phyloP scores from a whole-genome alignment of 2,888 invertebrate genomes.

The Epinotia nisella region DNA sequence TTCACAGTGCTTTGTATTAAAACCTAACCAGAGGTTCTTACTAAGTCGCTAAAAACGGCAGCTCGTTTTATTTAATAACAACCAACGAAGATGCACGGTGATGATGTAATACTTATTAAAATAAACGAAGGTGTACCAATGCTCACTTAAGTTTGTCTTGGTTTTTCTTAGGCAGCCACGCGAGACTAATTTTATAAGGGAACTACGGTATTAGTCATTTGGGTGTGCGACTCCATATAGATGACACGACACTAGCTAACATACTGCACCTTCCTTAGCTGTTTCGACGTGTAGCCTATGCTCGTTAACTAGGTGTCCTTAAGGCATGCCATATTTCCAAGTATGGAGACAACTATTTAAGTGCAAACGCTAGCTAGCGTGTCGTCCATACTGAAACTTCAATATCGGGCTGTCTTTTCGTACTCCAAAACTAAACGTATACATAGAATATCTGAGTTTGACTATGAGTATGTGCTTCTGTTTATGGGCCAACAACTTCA shows the following conservation, averaged over 20 bases:
- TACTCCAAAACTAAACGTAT: no score
- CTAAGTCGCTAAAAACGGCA: no score
- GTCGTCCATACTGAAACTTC: no score
- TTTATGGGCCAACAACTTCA: no score
- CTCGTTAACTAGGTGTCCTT: neutral
- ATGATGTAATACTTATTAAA: constrained; percentile 1
- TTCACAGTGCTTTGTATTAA: no score
- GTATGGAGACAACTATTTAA: no score
- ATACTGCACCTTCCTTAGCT: neutral
- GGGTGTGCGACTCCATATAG: neutral
- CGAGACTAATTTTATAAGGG: neutral
- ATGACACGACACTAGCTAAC: neutral
- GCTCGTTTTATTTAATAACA: neutral
- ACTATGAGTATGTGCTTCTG: no score
- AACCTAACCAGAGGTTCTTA: no score
- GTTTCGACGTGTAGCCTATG: neutral
- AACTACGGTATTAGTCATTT: constrained; percentile 22
- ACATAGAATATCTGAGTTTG: no score
- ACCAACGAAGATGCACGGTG: constrained; percentile 1
- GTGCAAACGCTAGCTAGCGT: no score
- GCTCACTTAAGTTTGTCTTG: neutral
- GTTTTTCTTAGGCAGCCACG: neutral
- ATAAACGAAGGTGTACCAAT: neutral
- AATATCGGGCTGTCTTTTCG: no score
- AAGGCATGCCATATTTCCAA: neutral